These are phyloP conservation scores for Papilio helenus DNA, from an alignment of 1,140 invertebrate species.

Conservation along the genomic window DNA sequence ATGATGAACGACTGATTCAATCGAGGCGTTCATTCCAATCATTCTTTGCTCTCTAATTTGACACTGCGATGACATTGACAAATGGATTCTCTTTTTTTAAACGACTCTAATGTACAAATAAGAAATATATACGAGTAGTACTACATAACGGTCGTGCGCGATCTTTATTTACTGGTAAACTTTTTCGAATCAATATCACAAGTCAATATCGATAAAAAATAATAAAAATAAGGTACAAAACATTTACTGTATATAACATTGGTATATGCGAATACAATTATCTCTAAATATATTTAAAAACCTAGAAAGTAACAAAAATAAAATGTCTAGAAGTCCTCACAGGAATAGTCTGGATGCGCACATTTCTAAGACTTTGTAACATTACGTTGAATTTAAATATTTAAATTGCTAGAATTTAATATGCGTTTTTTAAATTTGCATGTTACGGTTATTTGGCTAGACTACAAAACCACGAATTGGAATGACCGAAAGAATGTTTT, in stretches of 20 bases:
- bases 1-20: conserved; percentile 24
- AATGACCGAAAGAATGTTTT: conserved; percentile 22
- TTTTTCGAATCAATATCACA: too few species aligned
- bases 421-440: conserved; percentile 28
- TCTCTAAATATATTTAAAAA: too few species aligned
- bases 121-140: background rate
- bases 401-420: conserved; percentile 36
- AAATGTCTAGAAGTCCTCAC: background rate
- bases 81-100: conserved; percentile 12
- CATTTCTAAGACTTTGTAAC: conserved; percentile 9
- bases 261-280: background rate
- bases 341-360: background rate
- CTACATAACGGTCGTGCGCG: background rate
- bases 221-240: too few species aligned
- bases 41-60: conserved; percentile 21
- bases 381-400: conserved; percentile 31
- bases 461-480: conserved; percentile 22
- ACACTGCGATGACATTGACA: conserved; percentile 7
- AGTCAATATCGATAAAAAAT: too few species aligned
- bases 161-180: too few species aligned
- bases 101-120: background rate
- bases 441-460: conserved; percentile 31
- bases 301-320: background rate
- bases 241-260: too few species aligned
- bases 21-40: conserved; percentile 16